These are phyloP conservation scores for Ciconia stormi DNA, from an alignment of 2,113 vertebrate species.

Conservation along the genomic window DNA sequence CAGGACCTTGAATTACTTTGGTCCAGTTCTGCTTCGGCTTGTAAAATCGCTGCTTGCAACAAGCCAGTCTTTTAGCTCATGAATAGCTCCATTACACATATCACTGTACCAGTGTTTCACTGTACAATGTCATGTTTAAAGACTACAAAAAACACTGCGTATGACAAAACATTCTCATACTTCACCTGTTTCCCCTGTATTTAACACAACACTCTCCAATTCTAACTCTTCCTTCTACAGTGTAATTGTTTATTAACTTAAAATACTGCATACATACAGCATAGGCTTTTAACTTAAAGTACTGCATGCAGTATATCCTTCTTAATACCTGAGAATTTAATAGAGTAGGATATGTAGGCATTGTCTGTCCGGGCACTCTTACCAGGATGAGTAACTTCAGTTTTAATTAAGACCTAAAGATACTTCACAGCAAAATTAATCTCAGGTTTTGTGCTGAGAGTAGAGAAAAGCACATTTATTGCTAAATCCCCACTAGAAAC, in stretches of 20 bases:
- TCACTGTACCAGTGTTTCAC: neutral
- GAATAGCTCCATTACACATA: neutral
- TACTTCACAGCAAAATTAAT: constrained; percentile 32
- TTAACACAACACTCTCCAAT: neutral
- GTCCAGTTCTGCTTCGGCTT: neutral
- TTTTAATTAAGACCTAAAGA: constrained; percentile 21
- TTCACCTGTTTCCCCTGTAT: neutral
- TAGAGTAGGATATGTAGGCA: neutral
- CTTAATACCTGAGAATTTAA: neutral
- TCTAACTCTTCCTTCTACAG: neutral
- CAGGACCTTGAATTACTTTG: neutral
- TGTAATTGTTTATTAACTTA: neutral
- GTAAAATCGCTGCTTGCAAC: neutral
- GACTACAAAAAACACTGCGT: neutral
- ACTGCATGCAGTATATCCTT: neutral
- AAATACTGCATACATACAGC: neutral
- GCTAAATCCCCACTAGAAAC: neutral
- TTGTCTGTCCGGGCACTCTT: neutral
- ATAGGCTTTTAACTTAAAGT: neutral
- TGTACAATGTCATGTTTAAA: neutral
- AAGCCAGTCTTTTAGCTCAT: neutral
- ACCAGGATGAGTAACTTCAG: neutral
- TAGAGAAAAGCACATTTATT: neutral
- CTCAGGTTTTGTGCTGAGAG: neutral
- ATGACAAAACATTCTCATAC: neutral